Percentiles rank a stretch among this genome's conserved stretches.
Conservation (phyloP, 2,888 invertebrate species). For the Dasypolia templi region DNA sequence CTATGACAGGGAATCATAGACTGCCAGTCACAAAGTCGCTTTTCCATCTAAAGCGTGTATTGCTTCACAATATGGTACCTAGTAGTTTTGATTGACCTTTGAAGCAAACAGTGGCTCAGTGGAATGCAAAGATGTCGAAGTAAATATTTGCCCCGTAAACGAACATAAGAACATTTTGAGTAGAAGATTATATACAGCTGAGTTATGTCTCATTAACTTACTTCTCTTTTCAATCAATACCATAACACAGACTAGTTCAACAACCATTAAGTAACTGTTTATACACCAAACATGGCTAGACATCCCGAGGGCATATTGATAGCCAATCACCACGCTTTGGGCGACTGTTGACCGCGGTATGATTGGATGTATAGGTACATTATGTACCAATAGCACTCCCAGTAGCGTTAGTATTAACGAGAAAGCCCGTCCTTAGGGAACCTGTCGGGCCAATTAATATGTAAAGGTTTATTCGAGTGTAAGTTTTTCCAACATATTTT, state of each 20-base stretch:
- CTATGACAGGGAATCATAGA: neutral
- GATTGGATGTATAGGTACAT: conserved; percentile 23
- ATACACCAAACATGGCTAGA: neutral
- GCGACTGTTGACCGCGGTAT: conserved; percentile 32
- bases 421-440: conserved; percentile 11
- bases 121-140: neutral
- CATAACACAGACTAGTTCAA: neutral
- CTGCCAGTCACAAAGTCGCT: neutral
- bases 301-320: conserved; percentile 19
- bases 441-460: conserved; percentile 24
- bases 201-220: too few species aligned
- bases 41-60: too few species aligned
- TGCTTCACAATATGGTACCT: neutral
- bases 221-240: neutral
- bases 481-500: neutral
- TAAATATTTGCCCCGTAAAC: neutral
- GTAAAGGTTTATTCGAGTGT: conserved; percentile 7
- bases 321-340: conserved; percentile 27
- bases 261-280: conserved; percentile 10
- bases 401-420: conserved; percentile 26
- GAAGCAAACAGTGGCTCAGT: neutral
- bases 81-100: neutral
- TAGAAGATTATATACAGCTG: too few species aligned
- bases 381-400: neutral
- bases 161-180: neutral